A percentile compares a stretch with the other conserved stretches of the same genome.
phyloP scores from a whole-genome alignment of 2,113 vertebrate species.

The Lampris megalopsis region DNA sequence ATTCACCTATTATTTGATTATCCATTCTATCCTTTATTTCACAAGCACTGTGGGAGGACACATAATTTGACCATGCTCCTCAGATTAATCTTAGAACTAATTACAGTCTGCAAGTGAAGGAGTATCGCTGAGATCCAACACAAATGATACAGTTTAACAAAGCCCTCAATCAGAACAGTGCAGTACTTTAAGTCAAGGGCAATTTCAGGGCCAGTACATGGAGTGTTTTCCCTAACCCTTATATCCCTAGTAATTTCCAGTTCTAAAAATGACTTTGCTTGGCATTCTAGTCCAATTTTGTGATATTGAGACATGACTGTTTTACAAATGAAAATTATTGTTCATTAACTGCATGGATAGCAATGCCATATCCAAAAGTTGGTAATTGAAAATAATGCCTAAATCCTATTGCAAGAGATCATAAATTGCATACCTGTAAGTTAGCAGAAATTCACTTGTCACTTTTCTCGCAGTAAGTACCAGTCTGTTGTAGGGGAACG shows the following conservation, averaged over 20 bases:
- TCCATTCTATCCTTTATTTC: conserved; percentile 78
- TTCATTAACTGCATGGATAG: background rate
- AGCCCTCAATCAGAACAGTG: conserved; percentile 66
- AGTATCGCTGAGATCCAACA: conserved; percentile 80
- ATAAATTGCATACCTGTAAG: background rate
- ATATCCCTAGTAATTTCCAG: conserved; percentile 10
- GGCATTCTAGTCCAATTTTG: background rate
- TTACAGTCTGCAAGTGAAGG: conserved; percentile 80
- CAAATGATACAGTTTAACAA: conserved; percentile 81
- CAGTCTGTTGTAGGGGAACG: too few species aligned
- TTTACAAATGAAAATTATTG: conserved; percentile 8
- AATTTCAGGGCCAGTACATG: background rate
- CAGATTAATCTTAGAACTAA: conserved; percentile 84
- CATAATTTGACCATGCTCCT: conserved; percentile 72
- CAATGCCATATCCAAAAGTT: background rate
- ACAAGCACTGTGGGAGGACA: conserved; percentile 75
- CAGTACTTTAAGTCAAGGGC: conserved; percentile 51
- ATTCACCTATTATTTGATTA: conserved; percentile 88
- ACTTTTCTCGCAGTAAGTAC: background rate
- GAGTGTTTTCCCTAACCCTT: background rate
- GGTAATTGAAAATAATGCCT: background rate
- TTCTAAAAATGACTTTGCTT: background rate
- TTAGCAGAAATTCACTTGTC: background rate
- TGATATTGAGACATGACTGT: background rate
- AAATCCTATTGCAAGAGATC: background rate